These are phyloP conservation scores for Aphidoletes aphidimyza DNA, from an alignment of 2,888 invertebrate species.

Conservation along the genomic window DNA sequence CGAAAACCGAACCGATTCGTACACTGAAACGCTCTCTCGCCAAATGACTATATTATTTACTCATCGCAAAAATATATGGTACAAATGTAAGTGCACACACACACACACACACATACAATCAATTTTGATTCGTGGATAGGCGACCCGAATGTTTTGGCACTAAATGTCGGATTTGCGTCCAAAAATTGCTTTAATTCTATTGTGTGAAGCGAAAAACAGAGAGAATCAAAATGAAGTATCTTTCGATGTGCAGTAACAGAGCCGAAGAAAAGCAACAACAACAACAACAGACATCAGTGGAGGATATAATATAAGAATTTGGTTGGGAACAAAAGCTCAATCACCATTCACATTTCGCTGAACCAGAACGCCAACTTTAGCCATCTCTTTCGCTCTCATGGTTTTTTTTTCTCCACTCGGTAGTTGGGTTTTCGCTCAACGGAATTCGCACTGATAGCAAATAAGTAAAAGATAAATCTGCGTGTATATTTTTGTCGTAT, in stretches of 20 bases:
- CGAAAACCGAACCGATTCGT: not conserved
- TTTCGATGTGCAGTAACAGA: not conserved
- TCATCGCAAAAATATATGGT: slow-evolving; percentile 47
- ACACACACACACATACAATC: not conserved
- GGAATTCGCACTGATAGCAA: not conserved
- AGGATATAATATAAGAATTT: not conserved
- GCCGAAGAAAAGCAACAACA: too few species aligned
- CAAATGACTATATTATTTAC: slow-evolving; percentile 52
- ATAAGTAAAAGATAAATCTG: slow-evolving; percentile 8
- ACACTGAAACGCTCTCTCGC: not conserved
- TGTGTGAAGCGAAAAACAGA: not conserved
- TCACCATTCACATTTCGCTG: too few species aligned
- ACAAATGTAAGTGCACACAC: not conserved
- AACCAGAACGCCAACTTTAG: too few species aligned
- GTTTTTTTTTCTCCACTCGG: not conserved
- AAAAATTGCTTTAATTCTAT: not conserved
- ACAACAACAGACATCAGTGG: too few species aligned
- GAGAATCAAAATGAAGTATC: not conserved
- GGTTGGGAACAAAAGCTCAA: not conserved
- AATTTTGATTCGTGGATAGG: not conserved
- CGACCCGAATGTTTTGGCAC: slow-evolving; percentile 17
- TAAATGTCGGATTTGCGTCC: slow-evolving; percentile 1
- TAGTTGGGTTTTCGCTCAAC: not conserved
- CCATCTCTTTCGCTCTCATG: not conserved
- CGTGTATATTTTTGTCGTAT: not conserved